Percentiles rank a stretch among this genome's conserved stretches.
Evolutionary conservation across 2,797 vertebrate species (phyloP).

Genomic region (Enoplosus armatus): DNA sequence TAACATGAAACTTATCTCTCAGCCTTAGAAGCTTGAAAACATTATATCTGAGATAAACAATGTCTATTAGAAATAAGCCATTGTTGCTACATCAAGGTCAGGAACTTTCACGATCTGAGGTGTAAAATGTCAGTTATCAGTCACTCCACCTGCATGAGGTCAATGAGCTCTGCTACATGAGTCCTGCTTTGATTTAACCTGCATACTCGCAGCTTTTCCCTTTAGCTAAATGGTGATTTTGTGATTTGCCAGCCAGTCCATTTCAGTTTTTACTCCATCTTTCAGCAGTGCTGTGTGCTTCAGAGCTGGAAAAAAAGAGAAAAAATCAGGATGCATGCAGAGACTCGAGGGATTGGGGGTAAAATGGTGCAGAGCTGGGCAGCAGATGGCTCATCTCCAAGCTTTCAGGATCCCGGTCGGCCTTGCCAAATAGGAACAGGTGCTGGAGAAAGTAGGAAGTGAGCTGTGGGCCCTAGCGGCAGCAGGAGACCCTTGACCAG

Average conservation of each 20-base stretch:
- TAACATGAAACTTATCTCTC: background rate
- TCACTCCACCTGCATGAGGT: slow-evolving; percentile 21
- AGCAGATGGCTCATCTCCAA: slow-evolving; percentile 83
- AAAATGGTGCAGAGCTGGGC: slow-evolving; percentile 66
- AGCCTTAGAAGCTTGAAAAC: background rate
- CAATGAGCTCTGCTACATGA: slow-evolving; percentile 6
- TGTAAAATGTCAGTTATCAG: slow-evolving; percentile 7
- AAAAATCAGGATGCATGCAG: slow-evolving; percentile 38
- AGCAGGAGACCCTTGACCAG: slow-evolving; percentile 85
- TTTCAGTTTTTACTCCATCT: slow-evolving; percentile 16
- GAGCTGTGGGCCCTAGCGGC: slow-evolving; percentile 77
- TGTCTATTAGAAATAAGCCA: background rate
- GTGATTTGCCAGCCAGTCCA: slow-evolving; percentile 33
- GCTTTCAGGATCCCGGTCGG: slow-evolving; percentile 70
- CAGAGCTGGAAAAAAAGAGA: slow-evolving; percentile 10
- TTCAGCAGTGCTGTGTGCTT: slow-evolving; percentile 28
- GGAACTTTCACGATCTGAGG: background rate
- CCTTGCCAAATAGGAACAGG: slow-evolving; percentile 84
- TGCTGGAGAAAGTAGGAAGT: slow-evolving; percentile 83
- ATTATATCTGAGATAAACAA: background rate
- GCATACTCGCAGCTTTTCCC: slow-evolving; percentile 11
- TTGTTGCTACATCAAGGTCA: background rate
- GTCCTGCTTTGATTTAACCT: slow-evolving; percentile 40
- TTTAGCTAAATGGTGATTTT: slow-evolving; percentile 37
- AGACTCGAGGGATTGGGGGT: slow-evolving; percentile 58